A percentile compares a stretch with the other conserved stretches of the same genome.
Conservation (phyloP, 2,888 invertebrate genomes). For the Crepidodera aurea region DNA sequence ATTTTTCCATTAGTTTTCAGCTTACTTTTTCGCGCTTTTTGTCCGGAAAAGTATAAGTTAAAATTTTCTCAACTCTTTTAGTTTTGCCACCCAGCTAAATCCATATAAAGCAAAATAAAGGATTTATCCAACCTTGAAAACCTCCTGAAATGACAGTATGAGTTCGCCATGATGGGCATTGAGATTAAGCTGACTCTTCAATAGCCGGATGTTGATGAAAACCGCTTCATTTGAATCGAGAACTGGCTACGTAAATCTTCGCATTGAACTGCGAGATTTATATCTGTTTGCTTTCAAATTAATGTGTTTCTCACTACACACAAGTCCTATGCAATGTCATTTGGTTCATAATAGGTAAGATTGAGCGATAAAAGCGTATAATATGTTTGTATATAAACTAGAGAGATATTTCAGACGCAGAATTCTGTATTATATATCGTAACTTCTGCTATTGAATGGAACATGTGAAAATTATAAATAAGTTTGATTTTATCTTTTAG, state of each 20-base stretch:
- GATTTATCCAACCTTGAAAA: constrained; percentile 25
- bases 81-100: constrained; percentile 1
- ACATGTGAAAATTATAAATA: too few species aligned
- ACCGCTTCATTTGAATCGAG: constrained; percentile 47
- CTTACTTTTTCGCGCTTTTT: too few species aligned
- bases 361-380: background rate
- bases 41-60: background rate
- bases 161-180: constrained; percentile 37
- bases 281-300: constrained; percentile 47
- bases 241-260: constrained; percentile 50
- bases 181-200: constrained; percentile 38
- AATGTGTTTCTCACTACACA: constrained; percentile 44
- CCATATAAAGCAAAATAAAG: constrained; percentile 14
- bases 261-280: constrained; percentile 50
- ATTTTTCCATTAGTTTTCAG: too few species aligned
- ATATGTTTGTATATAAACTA: too few species aligned
- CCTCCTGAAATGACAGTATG: constrained; percentile 33
- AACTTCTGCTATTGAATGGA: too few species aligned
- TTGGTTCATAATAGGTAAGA: constrained; percentile 17
- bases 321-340: constrained; percentile 11
- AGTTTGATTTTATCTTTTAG: too few species aligned
- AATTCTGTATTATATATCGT: too few species aligned
- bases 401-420: too few species aligned
- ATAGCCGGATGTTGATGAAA: constrained; percentile 47
- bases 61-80: background rate